Percentiles rank a stretch among this genome's conserved stretches.
phyloP scores from a whole-genome alignment of 2,113 vertebrate species.

The Pristiophorus japonicus region DNA sequence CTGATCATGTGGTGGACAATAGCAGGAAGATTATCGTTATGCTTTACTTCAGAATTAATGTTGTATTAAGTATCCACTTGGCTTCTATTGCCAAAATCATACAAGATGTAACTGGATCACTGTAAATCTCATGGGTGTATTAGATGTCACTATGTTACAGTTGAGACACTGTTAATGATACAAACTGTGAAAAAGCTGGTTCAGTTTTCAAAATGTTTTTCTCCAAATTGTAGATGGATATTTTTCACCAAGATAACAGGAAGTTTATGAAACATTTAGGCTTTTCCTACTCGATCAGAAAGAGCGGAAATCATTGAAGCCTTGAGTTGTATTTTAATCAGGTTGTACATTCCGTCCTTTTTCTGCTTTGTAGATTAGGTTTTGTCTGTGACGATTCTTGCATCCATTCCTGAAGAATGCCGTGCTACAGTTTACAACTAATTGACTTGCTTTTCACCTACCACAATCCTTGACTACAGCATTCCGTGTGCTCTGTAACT shows the following conservation, averaged over 20 bases:
- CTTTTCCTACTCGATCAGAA: not conserved
- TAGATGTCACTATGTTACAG: not conserved
- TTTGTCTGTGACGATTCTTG: not conserved
- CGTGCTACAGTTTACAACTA: not conserved
- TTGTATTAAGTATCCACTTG: not conserved
- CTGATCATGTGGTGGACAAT: too few relatives aligned
- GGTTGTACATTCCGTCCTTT: not conserved
- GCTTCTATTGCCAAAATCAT: not conserved
- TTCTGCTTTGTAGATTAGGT: not conserved
- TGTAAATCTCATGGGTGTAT: not conserved
- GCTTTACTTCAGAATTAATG: not conserved
- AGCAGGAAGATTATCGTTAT: not conserved
- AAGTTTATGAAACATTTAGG: not conserved
- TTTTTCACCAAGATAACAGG: not conserved
- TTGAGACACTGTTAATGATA: not conserved
- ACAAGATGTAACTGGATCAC: not conserved
- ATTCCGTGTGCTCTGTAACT: not conserved
- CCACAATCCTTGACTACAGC: not conserved
- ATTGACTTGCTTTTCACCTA: not conserved
- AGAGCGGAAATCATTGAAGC: not conserved
- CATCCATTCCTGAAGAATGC: not conserved
- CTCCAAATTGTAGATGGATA: not conserved
- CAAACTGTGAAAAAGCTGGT: not conserved
- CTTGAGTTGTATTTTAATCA: not conserved
- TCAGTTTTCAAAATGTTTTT: not conserved